These are phyloP conservation scores for Peromyscus melanophrys DNA, from an alignment of 2,797 vertebrate genomes.

Conservation along the genomic window DNA sequence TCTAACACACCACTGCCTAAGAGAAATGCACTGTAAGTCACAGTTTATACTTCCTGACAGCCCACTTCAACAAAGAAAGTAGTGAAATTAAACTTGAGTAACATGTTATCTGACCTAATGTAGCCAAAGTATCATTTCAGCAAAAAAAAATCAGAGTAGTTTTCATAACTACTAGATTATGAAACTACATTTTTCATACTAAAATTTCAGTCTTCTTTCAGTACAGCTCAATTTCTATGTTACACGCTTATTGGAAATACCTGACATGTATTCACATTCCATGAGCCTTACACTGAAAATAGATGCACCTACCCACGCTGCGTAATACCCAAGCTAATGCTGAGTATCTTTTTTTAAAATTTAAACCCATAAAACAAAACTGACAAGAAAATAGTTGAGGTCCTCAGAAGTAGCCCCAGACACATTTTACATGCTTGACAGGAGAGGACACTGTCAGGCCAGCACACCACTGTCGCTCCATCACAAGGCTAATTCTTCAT, in stretches of 20 bases:
- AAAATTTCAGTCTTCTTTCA: background rate
- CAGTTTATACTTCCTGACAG: slow-evolving; percentile 10
- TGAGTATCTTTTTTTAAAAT: slow-evolving; percentile 20
- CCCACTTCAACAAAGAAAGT: background rate
- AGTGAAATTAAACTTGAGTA: background rate
- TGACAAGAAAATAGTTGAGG: background rate
- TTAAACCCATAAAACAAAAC: background rate
- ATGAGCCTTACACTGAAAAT: background rate
- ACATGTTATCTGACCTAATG: background rate
- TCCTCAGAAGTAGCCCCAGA: background rate
- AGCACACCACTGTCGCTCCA: background rate
- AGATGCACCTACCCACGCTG: background rate
- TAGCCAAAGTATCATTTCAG: background rate
- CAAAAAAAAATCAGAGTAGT: background rate
- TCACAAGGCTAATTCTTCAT: background rate
- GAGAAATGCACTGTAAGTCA: background rate
- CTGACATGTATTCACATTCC: background rate
- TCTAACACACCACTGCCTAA: background rate
- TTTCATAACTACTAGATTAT: background rate
- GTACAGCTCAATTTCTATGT: background rate
- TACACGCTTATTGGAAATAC: background rate
- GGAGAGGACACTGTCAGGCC: background rate
- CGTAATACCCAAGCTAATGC: background rate
- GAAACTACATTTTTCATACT: background rate
- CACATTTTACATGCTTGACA: background rate